phyloP scores from a whole-genome alignment of 2,888 invertebrate species.

The Cephonodes hylas region DNA sequence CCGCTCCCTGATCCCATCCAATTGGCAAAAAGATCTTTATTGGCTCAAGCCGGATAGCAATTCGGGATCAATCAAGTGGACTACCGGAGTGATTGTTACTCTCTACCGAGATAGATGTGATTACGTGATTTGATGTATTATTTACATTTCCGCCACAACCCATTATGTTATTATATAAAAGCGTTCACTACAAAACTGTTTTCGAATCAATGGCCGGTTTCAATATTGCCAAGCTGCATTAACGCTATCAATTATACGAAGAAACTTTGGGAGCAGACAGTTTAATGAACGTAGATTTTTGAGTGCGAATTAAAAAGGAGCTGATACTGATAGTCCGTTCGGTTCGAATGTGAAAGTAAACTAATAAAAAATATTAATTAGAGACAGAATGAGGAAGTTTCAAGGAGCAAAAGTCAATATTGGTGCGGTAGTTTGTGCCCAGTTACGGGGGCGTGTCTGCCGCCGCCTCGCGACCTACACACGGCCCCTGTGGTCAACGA shows the following conservation, averaged over 20 bases:
- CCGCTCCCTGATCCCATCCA: slow-evolving; percentile 53
- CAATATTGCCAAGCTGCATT: neutral
- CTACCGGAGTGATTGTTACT: slow-evolving; percentile 57
- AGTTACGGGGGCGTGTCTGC: slow-evolving; percentile 62
- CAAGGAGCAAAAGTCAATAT: slow-evolving; percentile 68
- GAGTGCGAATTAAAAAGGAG: neutral
- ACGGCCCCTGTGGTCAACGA: slow-evolving; percentile 22
- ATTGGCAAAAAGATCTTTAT: slow-evolving; percentile 71
- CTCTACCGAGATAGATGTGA: slow-evolving; percentile 38
- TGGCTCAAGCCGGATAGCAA: slow-evolving; percentile 61
- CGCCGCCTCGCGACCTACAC: slow-evolving; percentile 32
- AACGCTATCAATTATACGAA: neutral
- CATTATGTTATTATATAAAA: neutral
- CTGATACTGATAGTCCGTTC: neutral
- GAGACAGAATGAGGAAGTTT: slow-evolving; percentile 57
- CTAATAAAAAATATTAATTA: slow-evolving; percentile 56
- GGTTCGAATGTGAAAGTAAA: slow-evolving; percentile 15
- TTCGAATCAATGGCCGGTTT: neutral
- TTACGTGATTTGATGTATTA: slow-evolving; percentile 37
- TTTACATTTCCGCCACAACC: neutral
- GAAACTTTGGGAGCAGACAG: neutral
- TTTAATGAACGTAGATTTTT: neutral
- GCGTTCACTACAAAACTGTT: neutral
- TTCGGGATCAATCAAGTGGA: slow-evolving; percentile 60
- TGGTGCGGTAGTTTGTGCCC: slow-evolving; percentile 66